Base-by-base conservation (phyloP, 1,140 invertebrate genomes). In the Octopus bimaculoides region DNA sequence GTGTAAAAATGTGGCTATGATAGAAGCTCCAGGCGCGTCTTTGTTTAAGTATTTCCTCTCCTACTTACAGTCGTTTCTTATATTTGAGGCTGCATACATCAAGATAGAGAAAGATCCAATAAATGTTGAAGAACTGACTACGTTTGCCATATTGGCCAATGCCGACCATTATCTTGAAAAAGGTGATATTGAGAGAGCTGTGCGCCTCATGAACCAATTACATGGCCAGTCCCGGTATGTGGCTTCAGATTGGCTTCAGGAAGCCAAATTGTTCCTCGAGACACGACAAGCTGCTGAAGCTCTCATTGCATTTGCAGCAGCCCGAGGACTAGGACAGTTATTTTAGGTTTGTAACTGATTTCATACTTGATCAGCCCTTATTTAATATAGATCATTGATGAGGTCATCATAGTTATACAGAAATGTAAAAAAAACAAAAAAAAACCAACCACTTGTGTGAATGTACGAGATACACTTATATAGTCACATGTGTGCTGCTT, bases 181-280 rank as follows among this genome's bases (percentile, higher is more conserved):
- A 83, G 95, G 95, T 41, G 93, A 98, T 85, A 92, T 98, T 71
- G 92, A 94, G 75, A 93, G 94, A 88, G 95, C 96, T 0, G 89
- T 98, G 0, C 93, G 94, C 77, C 98, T 97, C 89, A 94, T 98
- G 92, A 97, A 97, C 87, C 92, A 98, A 69, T 90, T 99, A 52
- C 92, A 94, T 85, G 97, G 97, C 41, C 95, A 95, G 52, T 92
- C 97, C 0, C 91, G 94, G 9, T 92, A 92, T n/a, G 93, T 97
- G 5, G 95, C 97, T 4, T 89, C 88, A 71, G 94, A 95, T 83
- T 99, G 97, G 97, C 93, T 97, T 84, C 93, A 94, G 80, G 96
- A 98, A 85, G 93, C 95, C 0, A 92, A 94, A 78, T 91, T 95
- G 20, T 92, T 96, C 82, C 91, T 99, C 80, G 97, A 98, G 91